Evolutionary conservation across 2,113 vertebrate genomes (phyloP), one percentile per base, ranked within the genome.

Genomic region (Psammodynastes pulverulentus): DNA sequence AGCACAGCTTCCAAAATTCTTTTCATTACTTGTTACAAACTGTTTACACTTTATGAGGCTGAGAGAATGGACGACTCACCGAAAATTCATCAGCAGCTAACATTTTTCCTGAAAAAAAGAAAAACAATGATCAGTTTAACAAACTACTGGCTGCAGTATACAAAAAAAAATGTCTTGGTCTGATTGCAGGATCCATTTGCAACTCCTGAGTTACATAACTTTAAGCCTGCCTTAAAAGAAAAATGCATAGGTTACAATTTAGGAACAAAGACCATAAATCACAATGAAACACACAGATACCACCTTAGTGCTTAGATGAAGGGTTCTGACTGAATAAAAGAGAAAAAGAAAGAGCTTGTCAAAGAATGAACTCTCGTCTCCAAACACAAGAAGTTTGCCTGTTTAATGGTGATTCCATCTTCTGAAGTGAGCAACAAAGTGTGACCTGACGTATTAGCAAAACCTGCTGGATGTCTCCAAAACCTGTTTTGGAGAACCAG

Each of bases 41-140:
- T 6, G 23, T 3, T 0, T 0, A 6, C 0, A 9, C 2, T 23
- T 54, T 24, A 84, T n/a, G 34, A 89, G 56, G 19, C 6, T 84
- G 67, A 2, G 17, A n/a, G 86, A 7, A 39, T 34, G 54, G 51
- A 91, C 91, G 92, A 97, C 97, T 97, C 94, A 97, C 97, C 94
- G 97, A 97, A 94, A 97, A 97, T 62, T 97, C 97, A 95, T 97
- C 97, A 91, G 95, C 93, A 94, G 96, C 97, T 96, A 97, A 97
- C 97, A 97, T 97, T 96, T 58, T 94, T 95, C 92, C 91, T 92
- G 96, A 96, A 95, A 95, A 95, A 95, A 96, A 96, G 95, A 94
- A 96, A 58, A 92, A 96, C 87, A 94, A 92, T 94, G 94, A 93
- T 94, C 95, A 91, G 91, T 95, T 54, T 49, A 93, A 92, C 93